Percentiles rank a stretch among this genome's conserved stretches.
These are phyloP conservation scores for Emys orbicularis DNA, from an alignment of 2,797 vertebrate species.

Conservation along the genomic window DNA sequence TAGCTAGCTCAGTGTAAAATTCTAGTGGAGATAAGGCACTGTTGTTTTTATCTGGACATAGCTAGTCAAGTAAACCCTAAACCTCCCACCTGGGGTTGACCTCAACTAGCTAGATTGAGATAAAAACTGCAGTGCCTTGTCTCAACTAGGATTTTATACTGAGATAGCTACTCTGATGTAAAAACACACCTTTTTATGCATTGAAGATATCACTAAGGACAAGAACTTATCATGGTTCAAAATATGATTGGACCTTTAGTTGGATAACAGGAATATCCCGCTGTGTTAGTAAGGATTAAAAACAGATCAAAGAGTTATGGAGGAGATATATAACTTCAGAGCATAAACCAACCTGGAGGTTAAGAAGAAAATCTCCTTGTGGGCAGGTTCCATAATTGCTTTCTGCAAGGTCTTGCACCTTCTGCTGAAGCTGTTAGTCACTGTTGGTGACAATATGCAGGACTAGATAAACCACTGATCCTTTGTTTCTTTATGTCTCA, in stretches of 20 bases:
- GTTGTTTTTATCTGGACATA: neutral
- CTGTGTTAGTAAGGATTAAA: neutral
- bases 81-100: neutral
- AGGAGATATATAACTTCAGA: neutral
- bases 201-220: neutral
- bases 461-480: neutral
- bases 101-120: neutral
- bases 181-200: neutral
- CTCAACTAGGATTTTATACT: neutral
- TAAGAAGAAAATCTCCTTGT: neutral
- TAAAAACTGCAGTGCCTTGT: neutral
- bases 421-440: neutral
- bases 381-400: neutral
- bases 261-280: neutral
- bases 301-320: neutral
- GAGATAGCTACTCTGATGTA: neutral
- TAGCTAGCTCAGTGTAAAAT: constrained; percentile 9
- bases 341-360: neutral
- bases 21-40: neutral
- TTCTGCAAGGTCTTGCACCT: neutral
- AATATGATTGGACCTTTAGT: neutral
- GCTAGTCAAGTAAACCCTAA: neutral
- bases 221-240: neutral
- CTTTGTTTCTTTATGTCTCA: neutral
- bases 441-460: neutral